Base-by-base conservation (phyloP, 2,888 invertebrate genomes). In the Epistrophe grossulariae region DNA sequence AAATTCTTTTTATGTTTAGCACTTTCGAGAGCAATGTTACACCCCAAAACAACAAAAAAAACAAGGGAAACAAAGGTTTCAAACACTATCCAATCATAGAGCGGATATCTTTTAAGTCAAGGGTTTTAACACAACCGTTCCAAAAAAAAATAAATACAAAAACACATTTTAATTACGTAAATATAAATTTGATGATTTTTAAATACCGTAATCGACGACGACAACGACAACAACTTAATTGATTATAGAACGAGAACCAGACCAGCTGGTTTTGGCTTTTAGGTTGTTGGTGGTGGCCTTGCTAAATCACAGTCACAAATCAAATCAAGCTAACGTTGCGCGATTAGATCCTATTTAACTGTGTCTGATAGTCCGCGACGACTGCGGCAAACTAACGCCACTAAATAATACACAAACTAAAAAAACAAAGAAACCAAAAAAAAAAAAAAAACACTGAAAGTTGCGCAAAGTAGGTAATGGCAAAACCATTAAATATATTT, bases 201-300 rank as follows among this genome's bases (percentile, higher is more conserved):
- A 38, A 68, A 55, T 66, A 50, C 70, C 38, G 40, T 40, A 73
- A 31, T 59, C n/a, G 57, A 76, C 74, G 11, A 24, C 52, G n/a
- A 57, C 10, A 1, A 76, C 74, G 11, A 57, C 31, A 57, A 31
- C 28, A 17, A 59, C 9, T 5, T 17, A 17, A 40, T 48, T 17
- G 15, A 31, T 13, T 45, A 17, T 52, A 76, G 74, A 84, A 85
- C 78, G 73, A 85, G 84, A 84, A 85, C 78, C 78, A 85, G 84
- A 85, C 81, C 84, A 78, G 81, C 77, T 81, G 62, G 77, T 57
- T 81, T 57, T 66, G 45, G 57, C 28, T 40, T 73, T 35, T 24
- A n/a, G 13, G 17, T 35, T 59, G 35, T 59, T 59, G 59, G 13
- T 24, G 40, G 24, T 62, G 68, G 35, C 68, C 52, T 70, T n/a